phyloP scores from a whole-genome alignment of 1,140 invertebrate genomes.

The Chironomus tepperi region DNA sequence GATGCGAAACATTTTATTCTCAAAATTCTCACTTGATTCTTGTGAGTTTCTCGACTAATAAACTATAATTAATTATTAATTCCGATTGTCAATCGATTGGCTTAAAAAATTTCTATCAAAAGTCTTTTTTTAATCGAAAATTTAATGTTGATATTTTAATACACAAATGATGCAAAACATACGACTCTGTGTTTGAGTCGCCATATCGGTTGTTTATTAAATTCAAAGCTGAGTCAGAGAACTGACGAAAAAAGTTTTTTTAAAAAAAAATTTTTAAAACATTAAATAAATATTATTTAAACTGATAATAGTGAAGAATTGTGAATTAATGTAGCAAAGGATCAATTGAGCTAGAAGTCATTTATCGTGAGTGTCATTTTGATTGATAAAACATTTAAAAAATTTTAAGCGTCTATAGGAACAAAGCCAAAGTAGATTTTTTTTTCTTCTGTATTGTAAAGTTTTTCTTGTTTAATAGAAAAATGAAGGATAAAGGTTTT shows the following conservation, averaged over 20 bases:
- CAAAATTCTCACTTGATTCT: neutral
- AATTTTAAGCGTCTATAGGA: neutral
- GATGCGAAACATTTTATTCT: neutral
- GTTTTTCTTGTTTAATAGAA: too few relatives aligned
- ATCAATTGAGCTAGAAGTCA: neutral
- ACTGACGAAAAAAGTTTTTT: neutral
- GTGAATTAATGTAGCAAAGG: neutral
- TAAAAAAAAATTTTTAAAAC: neutral
- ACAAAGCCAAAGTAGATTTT: neutral
- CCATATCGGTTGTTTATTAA: conserved; percentile 10
- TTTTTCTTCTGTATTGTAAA: neutral
- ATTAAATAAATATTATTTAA: neutral
- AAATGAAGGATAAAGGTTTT: too few relatives aligned
- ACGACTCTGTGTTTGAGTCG: neutral
- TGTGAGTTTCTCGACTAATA: neutral
- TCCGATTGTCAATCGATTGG: neutral
- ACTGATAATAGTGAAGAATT: neutral
- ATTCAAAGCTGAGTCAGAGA: conserved; percentile 12
- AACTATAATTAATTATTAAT: neutral
- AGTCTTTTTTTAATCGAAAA: neutral
- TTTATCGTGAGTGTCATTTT: conserved; percentile 8
- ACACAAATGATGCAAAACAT: neutral
- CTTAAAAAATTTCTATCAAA: neutral
- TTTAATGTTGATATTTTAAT: neutral
- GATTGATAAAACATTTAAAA: neutral